phyloP scores from a whole-genome alignment of 1,140 invertebrate genomes.

The Lepidurus couesii region DNA sequence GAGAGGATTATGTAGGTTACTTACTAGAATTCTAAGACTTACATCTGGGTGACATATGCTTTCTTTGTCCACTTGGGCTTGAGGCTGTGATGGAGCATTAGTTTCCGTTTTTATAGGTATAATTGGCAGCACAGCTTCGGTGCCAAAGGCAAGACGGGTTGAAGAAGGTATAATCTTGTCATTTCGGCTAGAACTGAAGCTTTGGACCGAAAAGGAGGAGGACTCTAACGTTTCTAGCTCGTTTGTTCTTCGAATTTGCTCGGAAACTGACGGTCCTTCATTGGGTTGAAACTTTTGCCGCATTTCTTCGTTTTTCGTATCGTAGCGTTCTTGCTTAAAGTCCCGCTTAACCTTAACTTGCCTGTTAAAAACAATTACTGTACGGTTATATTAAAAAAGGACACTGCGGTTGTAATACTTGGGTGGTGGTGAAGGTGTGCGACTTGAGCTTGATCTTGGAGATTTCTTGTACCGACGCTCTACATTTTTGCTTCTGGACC shows the following conservation, averaged over 20 bases:
- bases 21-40: background rate
- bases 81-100: background rate
- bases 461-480: background rate
- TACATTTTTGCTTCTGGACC: background rate
- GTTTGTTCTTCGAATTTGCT: background rate
- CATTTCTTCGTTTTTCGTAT: background rate
- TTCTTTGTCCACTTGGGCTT: background rate
- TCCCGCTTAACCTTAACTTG: background rate
- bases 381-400: background rate
- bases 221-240: background rate
- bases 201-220: background rate
- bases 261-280: background rate
- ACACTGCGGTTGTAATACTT: background rate
- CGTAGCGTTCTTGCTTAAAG: background rate
- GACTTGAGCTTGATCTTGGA: background rate
- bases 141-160: background rate
- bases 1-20: background rate
- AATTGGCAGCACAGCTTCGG: background rate
- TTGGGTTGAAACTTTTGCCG: background rate
- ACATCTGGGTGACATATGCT: background rate
- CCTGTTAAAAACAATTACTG: background rate
- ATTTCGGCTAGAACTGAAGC: slow-evolving; percentile 1
- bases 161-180: background rate
- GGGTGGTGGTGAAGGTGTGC: background rate
- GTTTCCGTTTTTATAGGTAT: background rate